Conservation (phyloP, 2,113 vertebrate species). For the Paradisaea rubra region DNA sequence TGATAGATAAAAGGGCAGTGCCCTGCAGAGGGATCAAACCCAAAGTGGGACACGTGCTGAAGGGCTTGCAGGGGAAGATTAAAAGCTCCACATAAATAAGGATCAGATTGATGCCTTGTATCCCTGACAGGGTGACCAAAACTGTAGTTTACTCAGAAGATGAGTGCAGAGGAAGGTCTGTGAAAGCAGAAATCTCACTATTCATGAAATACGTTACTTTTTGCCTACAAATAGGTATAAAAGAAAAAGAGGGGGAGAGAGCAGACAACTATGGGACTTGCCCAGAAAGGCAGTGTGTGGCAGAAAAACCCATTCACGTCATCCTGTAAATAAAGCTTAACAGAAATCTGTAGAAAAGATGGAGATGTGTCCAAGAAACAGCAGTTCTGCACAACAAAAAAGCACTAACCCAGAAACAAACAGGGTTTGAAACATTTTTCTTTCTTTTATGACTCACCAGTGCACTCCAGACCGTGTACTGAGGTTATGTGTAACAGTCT, state of each 20-base stretch:
- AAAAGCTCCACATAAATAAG: neutral
- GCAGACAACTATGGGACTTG: neutral
- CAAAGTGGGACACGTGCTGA: neutral
- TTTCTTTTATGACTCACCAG: neutral
- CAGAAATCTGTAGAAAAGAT: neutral
- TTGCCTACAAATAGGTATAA: neutral
- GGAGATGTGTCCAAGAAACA: neutral
- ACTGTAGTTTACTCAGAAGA: neutral
- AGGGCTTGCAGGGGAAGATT: neutral
- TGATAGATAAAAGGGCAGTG: accelerated
- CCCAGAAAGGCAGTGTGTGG: neutral
- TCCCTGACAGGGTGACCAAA: neutral
- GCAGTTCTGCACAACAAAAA: neutral
- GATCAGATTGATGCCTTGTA: neutral
- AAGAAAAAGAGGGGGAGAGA: neutral
- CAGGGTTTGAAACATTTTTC: neutral
- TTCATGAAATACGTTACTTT: neutral
- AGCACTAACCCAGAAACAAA: neutral
- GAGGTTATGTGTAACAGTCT: neutral
- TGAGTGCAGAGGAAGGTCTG: neutral
- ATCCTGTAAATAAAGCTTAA: neutral
- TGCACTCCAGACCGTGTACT: neutral
- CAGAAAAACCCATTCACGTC: neutral
- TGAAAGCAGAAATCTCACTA: neutral
- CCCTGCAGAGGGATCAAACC: neutral